Conservation (phyloP, 1,140 invertebrate genomes). For the Galleria mellonella region DNA sequence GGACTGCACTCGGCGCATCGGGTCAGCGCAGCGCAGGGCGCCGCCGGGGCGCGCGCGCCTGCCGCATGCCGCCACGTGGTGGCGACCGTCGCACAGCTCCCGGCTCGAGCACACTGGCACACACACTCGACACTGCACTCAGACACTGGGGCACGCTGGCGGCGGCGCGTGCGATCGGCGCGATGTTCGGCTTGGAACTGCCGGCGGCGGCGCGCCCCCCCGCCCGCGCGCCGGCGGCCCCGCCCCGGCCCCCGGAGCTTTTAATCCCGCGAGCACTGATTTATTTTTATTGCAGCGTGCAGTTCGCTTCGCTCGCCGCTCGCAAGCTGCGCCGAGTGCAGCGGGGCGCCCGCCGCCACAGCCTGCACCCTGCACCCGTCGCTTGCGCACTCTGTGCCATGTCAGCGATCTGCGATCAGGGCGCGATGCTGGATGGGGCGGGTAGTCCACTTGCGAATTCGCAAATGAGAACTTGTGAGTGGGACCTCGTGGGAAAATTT, state of each 20-base stretch:
- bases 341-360: slow-evolving; percentile 1
- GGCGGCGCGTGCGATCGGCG: slow-evolving; percentile 28
- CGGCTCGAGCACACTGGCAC: slow-evolving; percentile 13
- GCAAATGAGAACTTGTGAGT: not conserved
- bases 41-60: slow-evolving; percentile 35
- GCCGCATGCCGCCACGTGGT: slow-evolving; percentile 30
- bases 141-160: not conserved
- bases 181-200: slow-evolving; percentile 40
- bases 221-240: slow-evolving; percentile 3
- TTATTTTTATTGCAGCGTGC: slow-evolving; percentile 21
- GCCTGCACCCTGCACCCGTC: slow-evolving; percentile 3
- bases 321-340: not conserved
- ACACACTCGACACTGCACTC: slow-evolving; percentile 10
- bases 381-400: too few relatives aligned
- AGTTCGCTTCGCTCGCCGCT: not conserved
- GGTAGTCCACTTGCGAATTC: not conserved
- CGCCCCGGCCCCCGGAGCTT: slow-evolving; percentile 17
- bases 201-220: slow-evolving; percentile 28
- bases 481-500: too few relatives aligned
- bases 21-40: slow-evolving; percentile 48
- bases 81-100: not conserved
- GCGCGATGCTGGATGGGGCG: not conserved
- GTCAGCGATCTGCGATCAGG: too few relatives aligned
- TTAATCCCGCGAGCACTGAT: slow-evolving; percentile 22
- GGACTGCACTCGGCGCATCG: slow-evolving; percentile 33